phyloP scores from a whole-genome alignment of 2,113 vertebrate genomes.

The Galbula dea region DNA sequence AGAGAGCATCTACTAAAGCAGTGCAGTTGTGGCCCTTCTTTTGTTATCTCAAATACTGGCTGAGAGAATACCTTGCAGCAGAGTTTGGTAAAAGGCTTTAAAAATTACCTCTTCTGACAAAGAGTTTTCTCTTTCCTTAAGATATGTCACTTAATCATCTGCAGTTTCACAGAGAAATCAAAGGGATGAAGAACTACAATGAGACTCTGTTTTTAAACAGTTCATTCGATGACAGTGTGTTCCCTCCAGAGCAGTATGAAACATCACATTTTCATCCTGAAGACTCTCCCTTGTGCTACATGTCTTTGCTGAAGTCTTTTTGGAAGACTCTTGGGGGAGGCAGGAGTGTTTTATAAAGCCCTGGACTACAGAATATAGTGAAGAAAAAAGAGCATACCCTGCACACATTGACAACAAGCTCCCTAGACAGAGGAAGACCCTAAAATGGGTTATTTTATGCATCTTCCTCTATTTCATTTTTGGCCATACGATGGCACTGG shows the following conservation, averaged over 20 bases:
- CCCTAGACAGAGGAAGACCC: not conserved
- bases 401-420: not conserved
- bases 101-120: not conserved
- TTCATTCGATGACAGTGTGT: not conserved
- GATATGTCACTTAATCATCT: not conserved
- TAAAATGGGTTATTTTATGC: fast-evolving
- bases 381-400: not conserved
- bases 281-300: not conserved
- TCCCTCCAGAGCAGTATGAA: not conserved
- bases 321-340: not conserved
- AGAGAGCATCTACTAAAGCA: not conserved
- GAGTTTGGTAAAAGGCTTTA: not conserved
- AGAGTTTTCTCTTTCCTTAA: not conserved
- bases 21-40: not conserved
- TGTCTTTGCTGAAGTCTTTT: not conserved
- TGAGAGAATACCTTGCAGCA: not conserved
- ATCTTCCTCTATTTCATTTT: not conserved
- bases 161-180: not conserved
- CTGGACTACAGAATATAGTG: not conserved
- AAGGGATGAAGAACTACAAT: not conserved
- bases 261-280: not conserved
- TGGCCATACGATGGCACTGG: constrained; percentile 25
- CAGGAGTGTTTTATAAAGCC: not conserved
- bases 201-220: not conserved
- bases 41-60: not conserved